Conservation (phyloP, 2,888 invertebrate genomes). For the Drosophila borealis region DNA sequence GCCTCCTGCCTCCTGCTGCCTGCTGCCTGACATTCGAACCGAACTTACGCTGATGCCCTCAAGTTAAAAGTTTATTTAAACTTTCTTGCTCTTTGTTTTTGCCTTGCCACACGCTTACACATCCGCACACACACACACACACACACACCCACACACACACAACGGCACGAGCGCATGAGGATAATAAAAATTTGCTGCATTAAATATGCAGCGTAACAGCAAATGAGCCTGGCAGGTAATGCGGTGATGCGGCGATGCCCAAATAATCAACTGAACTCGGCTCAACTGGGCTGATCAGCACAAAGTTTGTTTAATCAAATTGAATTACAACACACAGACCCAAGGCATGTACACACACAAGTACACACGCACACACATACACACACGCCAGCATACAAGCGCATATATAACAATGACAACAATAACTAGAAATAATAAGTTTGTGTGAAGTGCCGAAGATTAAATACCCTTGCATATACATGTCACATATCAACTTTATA, state of each 20-base stretch:
- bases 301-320: slow-evolving; percentile 76
- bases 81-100: slow-evolving; percentile 62
- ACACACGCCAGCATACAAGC: slow-evolving; percentile 9
- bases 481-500: too few species aligned
- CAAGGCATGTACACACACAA: slow-evolving; percentile 12
- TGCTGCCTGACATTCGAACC: slow-evolving; percentile 74
- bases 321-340: slow-evolving; percentile 70
- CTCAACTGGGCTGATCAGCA: slow-evolving; percentile 51
- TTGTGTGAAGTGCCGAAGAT: not conserved
- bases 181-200: slow-evolving; percentile 73
- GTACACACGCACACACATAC: slow-evolving; percentile 8
- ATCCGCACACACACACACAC: slow-evolving; percentile 3
- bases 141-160: slow-evolving; percentile 18
- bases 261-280: slow-evolving; percentile 48
- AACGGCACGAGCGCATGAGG: slow-evolving; percentile 26
- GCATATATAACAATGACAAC: slow-evolving; percentile 50
- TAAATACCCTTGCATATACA: slow-evolving; percentile 7
- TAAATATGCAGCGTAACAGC: slow-evolving; percentile 73
- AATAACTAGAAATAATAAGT: slow-evolving; percentile 35
- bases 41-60: slow-evolving; percentile 72
- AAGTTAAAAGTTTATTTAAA: slow-evolving; percentile 76
- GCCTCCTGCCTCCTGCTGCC: slow-evolving; percentile 24
- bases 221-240: slow-evolving; percentile 63
- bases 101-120: slow-evolving; percentile 20
- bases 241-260: slow-evolving; percentile 23